phyloP scores from a whole-genome alignment of 2,888 invertebrate genomes.

The Microplitis manilae region DNA sequence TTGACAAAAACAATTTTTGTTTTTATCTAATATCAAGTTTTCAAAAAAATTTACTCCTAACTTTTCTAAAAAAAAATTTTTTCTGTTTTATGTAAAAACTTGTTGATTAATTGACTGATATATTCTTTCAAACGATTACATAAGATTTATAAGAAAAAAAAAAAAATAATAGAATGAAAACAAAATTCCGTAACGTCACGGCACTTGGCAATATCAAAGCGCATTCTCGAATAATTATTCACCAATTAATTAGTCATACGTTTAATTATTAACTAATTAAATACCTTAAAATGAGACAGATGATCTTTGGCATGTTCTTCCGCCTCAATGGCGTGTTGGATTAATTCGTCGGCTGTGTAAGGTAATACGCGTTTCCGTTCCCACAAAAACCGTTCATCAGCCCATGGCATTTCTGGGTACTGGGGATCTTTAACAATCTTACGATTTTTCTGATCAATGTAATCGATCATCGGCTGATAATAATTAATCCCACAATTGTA shows the following conservation, averaged over 20 bases:
- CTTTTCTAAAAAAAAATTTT: too few relatives aligned
- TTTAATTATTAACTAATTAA: background rate
- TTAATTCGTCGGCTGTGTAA: constrained; percentile 80
- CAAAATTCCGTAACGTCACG: background rate
- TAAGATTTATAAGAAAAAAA: background rate
- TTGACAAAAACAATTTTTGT: too few relatives aligned
- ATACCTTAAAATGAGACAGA: constrained; percentile 75
- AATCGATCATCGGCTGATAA: constrained; percentile 91
- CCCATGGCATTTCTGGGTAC: constrained; percentile 80
- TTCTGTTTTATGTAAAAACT: too few relatives aligned
- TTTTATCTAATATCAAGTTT: too few relatives aligned
- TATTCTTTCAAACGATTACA: background rate
- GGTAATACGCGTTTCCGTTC: constrained; percentile 79
- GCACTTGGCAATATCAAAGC: background rate
- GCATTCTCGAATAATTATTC: background rate
- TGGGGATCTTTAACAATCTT: constrained; percentile 64
- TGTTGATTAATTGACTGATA: background rate
- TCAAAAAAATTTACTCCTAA: too few relatives aligned
- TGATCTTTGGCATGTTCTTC: constrained; percentile 81
- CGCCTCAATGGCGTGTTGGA: constrained; percentile 78
- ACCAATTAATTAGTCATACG: background rate
- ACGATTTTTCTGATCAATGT: constrained; percentile 80
- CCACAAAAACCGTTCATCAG: constrained; percentile 68
- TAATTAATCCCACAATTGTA: constrained; percentile 88
- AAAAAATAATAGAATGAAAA: background rate